phyloP scores from a whole-genome alignment of 2,797 vertebrate species.

The Poecilia picta region DNA sequence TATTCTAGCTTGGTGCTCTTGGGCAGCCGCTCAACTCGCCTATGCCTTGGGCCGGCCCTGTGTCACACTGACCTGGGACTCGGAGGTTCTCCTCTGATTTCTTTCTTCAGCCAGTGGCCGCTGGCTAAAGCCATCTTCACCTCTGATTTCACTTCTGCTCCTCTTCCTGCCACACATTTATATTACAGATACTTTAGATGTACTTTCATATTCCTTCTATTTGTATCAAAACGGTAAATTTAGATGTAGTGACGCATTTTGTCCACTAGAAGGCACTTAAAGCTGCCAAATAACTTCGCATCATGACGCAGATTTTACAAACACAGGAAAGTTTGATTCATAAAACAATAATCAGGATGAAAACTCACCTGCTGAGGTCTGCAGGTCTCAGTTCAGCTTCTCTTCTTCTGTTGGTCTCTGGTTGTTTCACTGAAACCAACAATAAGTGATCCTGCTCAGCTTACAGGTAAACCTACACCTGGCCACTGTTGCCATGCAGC shows the following conservation, averaged over 20 bases:
- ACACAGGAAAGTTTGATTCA: not conserved
- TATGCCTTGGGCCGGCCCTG: too few relatives aligned
- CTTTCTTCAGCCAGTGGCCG: conserved; percentile 78
- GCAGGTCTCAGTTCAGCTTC: not conserved
- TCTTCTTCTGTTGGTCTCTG: not conserved
- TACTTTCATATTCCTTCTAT: too few relatives aligned
- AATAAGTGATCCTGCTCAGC: conserved; percentile 31
- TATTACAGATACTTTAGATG: conserved; percentile 2
- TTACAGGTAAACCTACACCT: conserved; percentile 51
- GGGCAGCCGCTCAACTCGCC: too few relatives aligned
- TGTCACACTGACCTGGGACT: conserved; percentile 61
- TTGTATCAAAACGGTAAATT: not conserved
- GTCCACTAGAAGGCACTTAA: not conserved
- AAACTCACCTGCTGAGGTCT: conserved; percentile 35
- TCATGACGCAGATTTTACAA: not conserved
- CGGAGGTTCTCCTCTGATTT: conserved; percentile 69
- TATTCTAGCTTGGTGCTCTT: too few relatives aligned
- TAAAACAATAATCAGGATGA: not conserved
- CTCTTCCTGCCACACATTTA: not conserved
- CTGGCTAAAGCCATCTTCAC: conserved; percentile 78
- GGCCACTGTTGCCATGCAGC: conserved; percentile 50
- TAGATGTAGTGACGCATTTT: not conserved
- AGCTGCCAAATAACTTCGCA: not conserved
- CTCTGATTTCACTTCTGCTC: not conserved
- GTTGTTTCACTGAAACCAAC: not conserved